Percentiles rank a stretch among this genome's conserved stretches.
Evolutionary conservation across 2,888 invertebrate species (phyloP).

Genomic region (Barypeithes pellucidus): DNA sequence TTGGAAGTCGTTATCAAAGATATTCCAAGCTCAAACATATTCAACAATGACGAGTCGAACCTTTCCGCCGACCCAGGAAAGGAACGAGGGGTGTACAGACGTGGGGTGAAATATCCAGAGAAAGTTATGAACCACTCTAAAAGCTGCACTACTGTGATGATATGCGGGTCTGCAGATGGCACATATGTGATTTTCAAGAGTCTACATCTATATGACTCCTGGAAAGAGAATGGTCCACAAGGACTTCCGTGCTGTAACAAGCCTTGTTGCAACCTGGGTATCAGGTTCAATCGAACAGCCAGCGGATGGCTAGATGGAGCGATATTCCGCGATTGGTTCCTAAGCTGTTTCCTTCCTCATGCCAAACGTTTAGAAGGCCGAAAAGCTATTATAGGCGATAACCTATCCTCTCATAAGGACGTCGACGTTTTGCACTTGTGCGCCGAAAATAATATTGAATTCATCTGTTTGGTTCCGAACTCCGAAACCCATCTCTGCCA

Average conservation of each 20-base stretch:
- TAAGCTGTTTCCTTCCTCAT: no score
- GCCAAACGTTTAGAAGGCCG: no score
- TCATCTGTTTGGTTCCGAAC: constrained; percentile 59
- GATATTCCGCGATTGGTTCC: no score
- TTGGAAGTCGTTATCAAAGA: no score
- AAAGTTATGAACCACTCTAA: neutral
- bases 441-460: constrained; percentile 61
- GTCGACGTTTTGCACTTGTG: constrained; percentile 54
- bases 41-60: no score
- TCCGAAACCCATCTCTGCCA: constrained; percentile 26
- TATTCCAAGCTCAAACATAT: no score
- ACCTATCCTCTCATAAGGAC: neutral
- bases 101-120: constrained; percentile 50
- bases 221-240: no score
- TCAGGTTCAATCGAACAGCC: no score
- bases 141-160: constrained; percentile 61
- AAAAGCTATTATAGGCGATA: neutral
- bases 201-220: no score
- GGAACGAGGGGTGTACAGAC: constrained; percentile 56
- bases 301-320: no score
- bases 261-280: no score
- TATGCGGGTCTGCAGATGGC: constrained; percentile 63
- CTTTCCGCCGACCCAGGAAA: constrained; percentile 2
- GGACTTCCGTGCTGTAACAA: no score
- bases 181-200: constrained; percentile 7